A percentile compares a stretch with the other conserved stretches of the same genome.
Evolutionary conservation across 2,888 invertebrate species (phyloP).

Genomic region (Drosophila mimetica): DNA sequence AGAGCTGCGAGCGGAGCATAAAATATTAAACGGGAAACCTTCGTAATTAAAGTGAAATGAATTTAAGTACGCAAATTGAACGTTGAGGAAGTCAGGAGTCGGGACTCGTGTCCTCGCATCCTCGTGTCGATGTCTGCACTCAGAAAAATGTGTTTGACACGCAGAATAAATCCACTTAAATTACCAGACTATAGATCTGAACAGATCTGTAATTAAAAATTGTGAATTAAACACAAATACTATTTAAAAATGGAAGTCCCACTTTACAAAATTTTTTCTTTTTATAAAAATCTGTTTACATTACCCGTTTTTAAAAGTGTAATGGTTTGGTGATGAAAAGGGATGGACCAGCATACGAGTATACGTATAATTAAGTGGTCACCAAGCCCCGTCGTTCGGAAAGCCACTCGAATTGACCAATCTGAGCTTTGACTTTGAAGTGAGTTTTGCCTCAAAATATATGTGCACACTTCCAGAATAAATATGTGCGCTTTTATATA

Average conservation of each 20-base stretch:
- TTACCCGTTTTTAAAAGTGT: constrained; percentile 25
- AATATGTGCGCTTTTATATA: constrained; percentile 7
- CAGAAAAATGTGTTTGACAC: not conserved
- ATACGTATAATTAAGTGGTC: constrained; percentile 68
- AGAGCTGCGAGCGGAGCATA: constrained; percentile 51
- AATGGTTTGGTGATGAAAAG: constrained; percentile 24
- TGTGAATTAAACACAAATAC: too few species aligned
- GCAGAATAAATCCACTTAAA: too few species aligned
- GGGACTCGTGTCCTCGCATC: constrained; percentile 40
- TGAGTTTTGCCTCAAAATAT: constrained; percentile 31
- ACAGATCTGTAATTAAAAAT: too few species aligned
- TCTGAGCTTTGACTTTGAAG: constrained; percentile 62
- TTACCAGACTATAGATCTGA: too few species aligned
- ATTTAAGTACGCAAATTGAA: constrained; percentile 79
- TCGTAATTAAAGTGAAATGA: constrained; percentile 80
- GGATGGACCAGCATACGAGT: constrained; percentile 18
- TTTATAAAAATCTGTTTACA: too few species aligned
- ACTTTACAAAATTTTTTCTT: too few species aligned
- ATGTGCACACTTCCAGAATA: constrained; percentile 18
- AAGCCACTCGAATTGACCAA: constrained; percentile 71
- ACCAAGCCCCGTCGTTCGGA: constrained; percentile 33
- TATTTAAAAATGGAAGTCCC: too few species aligned
- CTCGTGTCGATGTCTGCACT: constrained; percentile 18
- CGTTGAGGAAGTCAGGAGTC: constrained; percentile 67
- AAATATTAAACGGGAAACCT: constrained; percentile 80